Base-by-base conservation (phyloP, 2,797 vertebrate genomes). In the Petrocephalus sullivani region DNA sequence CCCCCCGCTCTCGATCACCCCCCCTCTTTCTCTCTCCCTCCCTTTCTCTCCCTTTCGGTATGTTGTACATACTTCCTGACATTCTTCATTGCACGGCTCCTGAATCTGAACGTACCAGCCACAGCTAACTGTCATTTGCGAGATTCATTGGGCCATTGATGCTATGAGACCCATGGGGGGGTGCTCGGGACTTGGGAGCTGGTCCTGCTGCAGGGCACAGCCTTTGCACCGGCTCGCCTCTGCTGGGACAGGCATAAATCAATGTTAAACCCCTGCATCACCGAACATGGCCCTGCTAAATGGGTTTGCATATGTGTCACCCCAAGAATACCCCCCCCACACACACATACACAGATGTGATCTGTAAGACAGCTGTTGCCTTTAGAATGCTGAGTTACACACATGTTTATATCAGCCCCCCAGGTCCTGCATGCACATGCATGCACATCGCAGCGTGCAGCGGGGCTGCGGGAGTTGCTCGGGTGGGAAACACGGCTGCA, bases 351-450 rank as follows among this genome's bases (percentile, higher is more conserved):
- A 28, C n/a, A 56, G 23, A 57, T 5, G 10, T n/a, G n/a, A 37
- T 85, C 49, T 16, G 49, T 54, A 83, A 83, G 81, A 83, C 81
- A 83, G 81, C 81, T 54, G 81, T 83, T 54, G 81, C 81, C 81
- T 78, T 78, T n/a, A 37, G n/a, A n/a, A 78, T 19, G 14, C 71
- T 78, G 71, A 78, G 16, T 49, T 49, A 46, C 71, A 78, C 46
- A 49, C 37, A 49, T 78, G 71, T 78, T 46, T 78, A 46, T 16
- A 78, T 78, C 8, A 16, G 71, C 71, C 71, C 71, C 71, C 14
- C 41, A 46, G 71, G 71, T 49, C 71, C 71, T n/a, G 19, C 46
- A 37, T 46, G 37, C 71, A 46, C 16, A 78, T 78, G 41, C 7
- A 41, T 49, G 16, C 71, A 78, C 41, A 6, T n/a, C 37, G 16